Conservation (phyloP, 2,888 invertebrate genomes). For the Rhogogaster chlorosoma region DNA sequence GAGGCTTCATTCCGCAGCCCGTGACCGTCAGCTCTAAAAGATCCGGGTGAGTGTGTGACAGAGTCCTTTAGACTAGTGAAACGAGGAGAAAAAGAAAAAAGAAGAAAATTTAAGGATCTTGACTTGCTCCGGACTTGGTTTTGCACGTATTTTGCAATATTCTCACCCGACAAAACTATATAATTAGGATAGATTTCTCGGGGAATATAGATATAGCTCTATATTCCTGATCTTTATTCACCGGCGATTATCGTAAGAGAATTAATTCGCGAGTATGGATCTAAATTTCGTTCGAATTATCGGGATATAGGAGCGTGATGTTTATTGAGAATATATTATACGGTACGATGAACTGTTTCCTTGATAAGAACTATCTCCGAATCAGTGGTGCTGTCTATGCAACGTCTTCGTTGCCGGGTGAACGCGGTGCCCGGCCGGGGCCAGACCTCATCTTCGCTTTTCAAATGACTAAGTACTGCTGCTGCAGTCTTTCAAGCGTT, state of each 20-base stretch:
- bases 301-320: not conserved
- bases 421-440: constrained; percentile 37
- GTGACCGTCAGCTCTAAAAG: constrained; percentile 32
- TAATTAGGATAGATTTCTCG: not conserved
- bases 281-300: not conserved
- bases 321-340: not conserved
- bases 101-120: not conserved
- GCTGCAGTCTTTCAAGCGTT: constrained; percentile 31
- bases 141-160: not conserved
- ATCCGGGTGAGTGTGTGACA: constrained; percentile 45
- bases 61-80: constrained; percentile 2
- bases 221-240: not conserved
- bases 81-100: not conserved
- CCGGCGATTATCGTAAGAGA: not conserved
- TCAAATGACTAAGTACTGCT: not conserved
- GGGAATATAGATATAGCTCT: not conserved
- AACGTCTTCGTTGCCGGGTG: constrained; percentile 36
- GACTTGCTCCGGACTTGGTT: not conserved
- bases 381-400: constrained; percentile 22
- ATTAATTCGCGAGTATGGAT: not conserved
- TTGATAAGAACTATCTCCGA: constrained; percentile 15
- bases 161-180: not conserved
- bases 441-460: constrained; percentile 29
- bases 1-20: constrained; percentile 38
- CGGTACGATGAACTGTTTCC: not conserved